Evolutionary conservation across 2,113 vertebrate species (phyloP).

Genomic region (Lethenteron reissneri): DNA sequence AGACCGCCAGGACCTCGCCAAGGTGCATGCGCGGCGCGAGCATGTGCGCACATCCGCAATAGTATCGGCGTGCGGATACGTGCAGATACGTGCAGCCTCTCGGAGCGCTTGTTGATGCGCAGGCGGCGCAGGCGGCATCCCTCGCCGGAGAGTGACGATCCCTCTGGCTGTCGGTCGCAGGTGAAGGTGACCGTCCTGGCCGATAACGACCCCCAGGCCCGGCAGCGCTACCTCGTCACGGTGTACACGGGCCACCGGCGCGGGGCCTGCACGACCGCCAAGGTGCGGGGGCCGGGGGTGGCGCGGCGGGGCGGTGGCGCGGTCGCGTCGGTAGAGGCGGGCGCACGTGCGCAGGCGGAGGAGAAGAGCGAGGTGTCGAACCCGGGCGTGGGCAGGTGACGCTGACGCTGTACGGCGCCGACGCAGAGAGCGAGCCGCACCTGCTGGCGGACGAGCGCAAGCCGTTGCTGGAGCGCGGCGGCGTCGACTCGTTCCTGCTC

Average conservation of each 20-base stretch:
- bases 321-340: too few species aligned
- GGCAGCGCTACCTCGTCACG: constrained; percentile 32
- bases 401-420: constrained; percentile 28
- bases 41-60: too few species aligned
- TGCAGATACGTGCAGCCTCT: too few species aligned
- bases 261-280: constrained; percentile 32
- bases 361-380: neutral
- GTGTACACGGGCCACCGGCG: constrained; percentile 37
- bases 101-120: too few species aligned
- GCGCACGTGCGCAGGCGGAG: too few species aligned
- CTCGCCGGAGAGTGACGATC: too few species aligned
- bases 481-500: constrained; percentile 38
- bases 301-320: neutral
- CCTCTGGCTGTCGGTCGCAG: constrained; percentile 15
- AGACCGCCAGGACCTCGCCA: constrained; percentile 27
- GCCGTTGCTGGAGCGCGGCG: constrained; percentile 30
- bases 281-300: constrained; percentile 19
- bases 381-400: constrained; percentile 23
- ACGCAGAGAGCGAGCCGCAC: constrained; percentile 27
- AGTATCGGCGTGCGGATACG: too few species aligned
- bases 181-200: constrained; percentile 37
- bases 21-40: constrained; percentile 20
- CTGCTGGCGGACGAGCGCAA: constrained; percentile 31
- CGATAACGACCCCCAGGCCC: constrained; percentile 31
- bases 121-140: too few species aligned